Percentiles rank a stretch among this genome's conserved stretches.
These are phyloP conservation scores for Meriones psammophilus DNA, from an alignment of 2,797 vertebrate species.

Conservation along the genomic window DNA sequence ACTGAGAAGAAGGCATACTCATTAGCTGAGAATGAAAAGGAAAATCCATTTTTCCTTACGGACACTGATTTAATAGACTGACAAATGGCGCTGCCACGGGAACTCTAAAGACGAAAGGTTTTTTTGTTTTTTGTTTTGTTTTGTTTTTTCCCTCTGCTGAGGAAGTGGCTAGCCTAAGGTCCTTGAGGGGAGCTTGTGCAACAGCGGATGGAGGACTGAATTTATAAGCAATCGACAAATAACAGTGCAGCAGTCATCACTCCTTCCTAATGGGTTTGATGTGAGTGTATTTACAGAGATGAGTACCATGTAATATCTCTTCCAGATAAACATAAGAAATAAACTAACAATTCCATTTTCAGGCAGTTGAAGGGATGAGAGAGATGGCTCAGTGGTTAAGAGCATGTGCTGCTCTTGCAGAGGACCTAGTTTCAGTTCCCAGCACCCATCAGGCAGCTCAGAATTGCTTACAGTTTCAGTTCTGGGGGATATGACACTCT, in stretches of 20 bases:
- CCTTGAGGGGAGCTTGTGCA: background rate
- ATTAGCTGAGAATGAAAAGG: background rate
- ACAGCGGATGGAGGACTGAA: background rate
- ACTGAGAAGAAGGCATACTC: constrained; percentile 21
- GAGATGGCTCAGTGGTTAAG: background rate
- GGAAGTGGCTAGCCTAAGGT: background rate
- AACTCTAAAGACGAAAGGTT: background rate
- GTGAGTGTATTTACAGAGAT: background rate
- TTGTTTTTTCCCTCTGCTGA: background rate
- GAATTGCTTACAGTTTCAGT: background rate
- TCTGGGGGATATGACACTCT: background rate
- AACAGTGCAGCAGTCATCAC: constrained; percentile 32
- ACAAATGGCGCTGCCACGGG: background rate
- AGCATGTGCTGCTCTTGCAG: background rate
- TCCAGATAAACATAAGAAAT: constrained; percentile 53
- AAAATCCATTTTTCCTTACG: background rate
- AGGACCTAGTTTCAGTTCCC: background rate
- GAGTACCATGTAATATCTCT: constrained; percentile 16
- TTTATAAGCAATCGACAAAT: constrained; percentile 59
- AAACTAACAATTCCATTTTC: background rate
- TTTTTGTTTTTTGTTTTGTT: background rate
- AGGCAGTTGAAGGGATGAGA: background rate
- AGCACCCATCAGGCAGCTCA: background rate
- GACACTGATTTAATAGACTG: constrained; percentile 17
- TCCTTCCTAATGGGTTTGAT: background rate